phyloP scores from a whole-genome alignment of 1,140 invertebrate species.

The Lithobius niger region DNA sequence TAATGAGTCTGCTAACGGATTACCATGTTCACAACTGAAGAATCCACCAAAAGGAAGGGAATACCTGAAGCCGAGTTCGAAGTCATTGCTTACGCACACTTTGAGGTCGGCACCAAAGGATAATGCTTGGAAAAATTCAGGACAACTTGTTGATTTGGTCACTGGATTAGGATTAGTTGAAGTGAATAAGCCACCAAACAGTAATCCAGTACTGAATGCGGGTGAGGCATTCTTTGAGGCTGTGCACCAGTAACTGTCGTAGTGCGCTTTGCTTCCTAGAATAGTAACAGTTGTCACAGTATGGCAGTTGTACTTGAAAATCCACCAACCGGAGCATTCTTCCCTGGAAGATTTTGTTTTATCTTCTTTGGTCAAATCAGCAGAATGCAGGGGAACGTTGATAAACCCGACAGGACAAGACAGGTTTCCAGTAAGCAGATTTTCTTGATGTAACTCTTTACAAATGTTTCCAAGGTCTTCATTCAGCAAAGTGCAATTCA shows the following conservation, averaged over 20 bases:
- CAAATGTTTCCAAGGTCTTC: neutral
- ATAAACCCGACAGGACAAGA: neutral
- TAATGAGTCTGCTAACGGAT: neutral
- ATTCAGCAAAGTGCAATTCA: neutral
- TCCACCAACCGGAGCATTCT: neutral
- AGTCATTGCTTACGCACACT: neutral
- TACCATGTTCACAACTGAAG: conserved; percentile 1
- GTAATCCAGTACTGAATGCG: neutral
- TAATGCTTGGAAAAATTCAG: neutral
- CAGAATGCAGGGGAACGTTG: neutral
- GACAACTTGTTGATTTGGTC: neutral
- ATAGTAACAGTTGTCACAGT: neutral
- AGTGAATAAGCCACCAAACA: conserved; percentile 4
- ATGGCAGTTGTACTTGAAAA: neutral
- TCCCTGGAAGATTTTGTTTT: neutral
- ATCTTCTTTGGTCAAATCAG: neutral
- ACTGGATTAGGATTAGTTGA: neutral
- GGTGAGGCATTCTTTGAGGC: neutral
- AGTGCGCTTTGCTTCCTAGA: neutral
- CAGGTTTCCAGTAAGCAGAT: neutral
- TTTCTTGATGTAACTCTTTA: neutral
- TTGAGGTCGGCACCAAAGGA: neutral
- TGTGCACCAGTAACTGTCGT: conserved; percentile 2
- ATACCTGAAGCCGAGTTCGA: neutral
- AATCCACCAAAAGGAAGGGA: conserved; percentile 1